Conservation (phyloP, 2,113 vertebrate species). For the Hydrochoerus hydrochaeris region DNA sequence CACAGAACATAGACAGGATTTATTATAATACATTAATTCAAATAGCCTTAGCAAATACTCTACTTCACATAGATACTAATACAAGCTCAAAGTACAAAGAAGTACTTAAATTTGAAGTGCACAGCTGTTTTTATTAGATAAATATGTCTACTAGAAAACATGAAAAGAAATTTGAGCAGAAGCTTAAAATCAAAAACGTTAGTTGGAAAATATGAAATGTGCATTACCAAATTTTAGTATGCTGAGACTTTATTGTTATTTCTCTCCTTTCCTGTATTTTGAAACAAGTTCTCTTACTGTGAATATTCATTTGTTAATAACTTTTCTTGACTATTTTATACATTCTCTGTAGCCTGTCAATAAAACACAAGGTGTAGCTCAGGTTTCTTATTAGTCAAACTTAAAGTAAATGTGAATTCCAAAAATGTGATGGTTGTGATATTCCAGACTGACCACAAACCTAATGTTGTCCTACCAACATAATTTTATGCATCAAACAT, state of each 20-base stretch:
- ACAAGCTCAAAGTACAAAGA: constrained; percentile 44
- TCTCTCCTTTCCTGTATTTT: not conserved
- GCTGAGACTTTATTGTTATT: constrained; percentile 41
- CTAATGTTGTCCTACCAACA: not conserved
- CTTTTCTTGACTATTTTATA: not conserved
- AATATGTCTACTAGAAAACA: constrained; percentile 64
- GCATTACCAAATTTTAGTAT: constrained; percentile 38
- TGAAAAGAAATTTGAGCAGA: constrained; percentile 67
- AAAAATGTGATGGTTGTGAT: not conserved
- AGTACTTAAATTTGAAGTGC: constrained; percentile 41
- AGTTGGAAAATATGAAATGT: constrained; percentile 47
- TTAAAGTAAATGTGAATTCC: not conserved
- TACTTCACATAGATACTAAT: constrained; percentile 5
- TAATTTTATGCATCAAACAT: not conserved
- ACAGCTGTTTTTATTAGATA: constrained; percentile 49
- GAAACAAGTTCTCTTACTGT: not conserved
- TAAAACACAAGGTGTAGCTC: constrained; percentile 8
- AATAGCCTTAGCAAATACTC: not conserved
- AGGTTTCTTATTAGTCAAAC: not conserved
- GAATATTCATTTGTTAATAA: constrained; percentile 55
- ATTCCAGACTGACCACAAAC: not conserved
- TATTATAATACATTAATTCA: constrained; percentile 32
- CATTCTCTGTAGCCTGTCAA: not conserved
- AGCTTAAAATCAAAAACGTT: constrained; percentile 46
- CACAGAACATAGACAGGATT: not conserved